Base-by-base conservation (phyloP, 2,888 invertebrate genomes). In the Iphiclides podalirius region DNA sequence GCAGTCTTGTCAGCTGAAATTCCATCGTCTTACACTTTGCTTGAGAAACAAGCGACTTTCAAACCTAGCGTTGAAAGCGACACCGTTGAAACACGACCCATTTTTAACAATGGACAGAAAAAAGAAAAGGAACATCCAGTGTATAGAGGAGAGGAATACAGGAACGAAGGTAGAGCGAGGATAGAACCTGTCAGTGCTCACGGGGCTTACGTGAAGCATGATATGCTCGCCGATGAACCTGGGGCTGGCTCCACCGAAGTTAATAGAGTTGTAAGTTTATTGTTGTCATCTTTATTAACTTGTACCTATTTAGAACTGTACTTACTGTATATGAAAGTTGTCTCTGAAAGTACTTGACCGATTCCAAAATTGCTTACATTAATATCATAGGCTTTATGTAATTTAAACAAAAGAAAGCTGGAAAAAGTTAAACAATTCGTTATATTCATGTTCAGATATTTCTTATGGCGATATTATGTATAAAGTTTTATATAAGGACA, bases 221-320 rank as follows among this genome's bases (percentile, higher is more conserved):
- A 82, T 23, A 85, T 87, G 85, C 47, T 87, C 13, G 73, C 81
- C 14, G 87, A 88, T 52, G 79, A 83, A 50, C 76, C 83, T 1
- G 53, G 48, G 2, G 52, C 48, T 15, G 57, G 38, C 2, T 44
- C 66, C 1, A 64, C 73, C 26, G 84, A 81, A 58, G 64, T 77
- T n/a, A 79, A 79, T 31, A 75, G 77, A 73, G 60, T 72, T 50
- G 87, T 86, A 61, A 79, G 85, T 79, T 52, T 17, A 14, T 14
- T 16, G 6, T 26, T 26, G 26, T 26, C 1, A 7, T 26, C 9
- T 7, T 26, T n/a, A n/a, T n/a, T n/a, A n/a, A n/a, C n/a, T n/a
- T n/a, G n/a, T n/a, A n/a, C n/a, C n/a, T n/a, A n/a, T n/a, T n/a
- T n/a, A n/a, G n/a, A n/a, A n/a, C n/a, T n/a, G n/a, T n/a, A n/a